A percentile compares a stretch with the other conserved stretches of the same genome.
These are phyloP conservation scores for Hyppa rectilinea DNA, from an alignment of 2,888 invertebrate genomes.

Conservation along the genomic window DNA sequence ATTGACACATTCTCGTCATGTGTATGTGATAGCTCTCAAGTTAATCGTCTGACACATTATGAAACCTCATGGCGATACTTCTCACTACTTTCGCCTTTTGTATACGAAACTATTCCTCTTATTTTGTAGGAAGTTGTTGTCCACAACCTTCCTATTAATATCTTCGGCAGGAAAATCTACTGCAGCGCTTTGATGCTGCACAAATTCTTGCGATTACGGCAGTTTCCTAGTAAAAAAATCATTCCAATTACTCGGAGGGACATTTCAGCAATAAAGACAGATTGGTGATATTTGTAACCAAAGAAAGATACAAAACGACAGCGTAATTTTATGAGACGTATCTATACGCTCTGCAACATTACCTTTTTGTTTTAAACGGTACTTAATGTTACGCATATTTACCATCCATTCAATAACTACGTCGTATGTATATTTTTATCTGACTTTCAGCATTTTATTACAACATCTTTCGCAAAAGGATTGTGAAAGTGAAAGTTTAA, in stretches of 20 bases:
- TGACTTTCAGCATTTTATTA: conserved; percentile 28
- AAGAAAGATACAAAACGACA: background rate
- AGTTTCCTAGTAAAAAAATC: background rate
- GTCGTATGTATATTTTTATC: background rate
- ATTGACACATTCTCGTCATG: background rate
- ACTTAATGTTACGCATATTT: conserved; percentile 13
- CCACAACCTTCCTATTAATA: too few species aligned
- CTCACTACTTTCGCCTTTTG: conserved; percentile 45
- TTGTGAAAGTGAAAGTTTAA: conserved; percentile 48
- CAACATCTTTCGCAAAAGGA: conserved; percentile 29
- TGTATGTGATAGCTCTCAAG: background rate
- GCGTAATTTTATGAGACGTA: background rate
- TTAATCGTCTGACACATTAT: background rate
- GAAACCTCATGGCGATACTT: conserved; percentile 11
- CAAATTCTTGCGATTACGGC: background rate
- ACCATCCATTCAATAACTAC: background rate
- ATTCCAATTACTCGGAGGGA: background rate
- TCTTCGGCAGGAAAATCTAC: too few species aligned
- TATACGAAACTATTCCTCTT: conserved; percentile 21
- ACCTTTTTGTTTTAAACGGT: background rate
- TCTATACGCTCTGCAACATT: conserved; percentile 6
- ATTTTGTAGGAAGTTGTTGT: too few species aligned
- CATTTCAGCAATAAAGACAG: background rate
- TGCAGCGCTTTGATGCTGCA: too few species aligned
- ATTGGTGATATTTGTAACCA: background rate